These are phyloP conservation scores for Turdus rufiventris DNA, from an alignment of 2,113 vertebrate species.

Conservation along the genomic window DNA sequence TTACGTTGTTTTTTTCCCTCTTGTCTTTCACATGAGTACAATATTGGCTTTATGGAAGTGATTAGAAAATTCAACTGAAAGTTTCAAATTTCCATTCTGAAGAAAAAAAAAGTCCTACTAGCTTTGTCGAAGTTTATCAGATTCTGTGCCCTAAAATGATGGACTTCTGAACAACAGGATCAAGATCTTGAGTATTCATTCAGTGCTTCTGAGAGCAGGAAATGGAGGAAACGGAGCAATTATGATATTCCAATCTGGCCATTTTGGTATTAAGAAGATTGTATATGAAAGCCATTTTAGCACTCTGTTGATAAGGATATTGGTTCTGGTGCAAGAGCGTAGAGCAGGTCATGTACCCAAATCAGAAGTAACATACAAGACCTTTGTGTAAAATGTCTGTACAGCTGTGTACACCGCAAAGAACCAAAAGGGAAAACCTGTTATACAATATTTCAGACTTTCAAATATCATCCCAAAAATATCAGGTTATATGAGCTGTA, in stretches of 20 bases:
- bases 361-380: background rate
- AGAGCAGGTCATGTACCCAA: background rate
- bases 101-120: background rate
- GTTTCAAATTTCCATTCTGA: background rate
- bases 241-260: background rate
- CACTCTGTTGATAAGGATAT: background rate
- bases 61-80: background rate
- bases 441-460: background rate
- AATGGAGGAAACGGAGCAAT: background rate
- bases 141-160: background rate
- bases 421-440: background rate
- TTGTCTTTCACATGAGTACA: background rate
- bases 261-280: background rate
- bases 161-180: background rate
- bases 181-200: background rate
- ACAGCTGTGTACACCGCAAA: background rate
- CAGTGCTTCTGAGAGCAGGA: background rate
- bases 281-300: background rate
- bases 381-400: background rate
- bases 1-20: background rate
- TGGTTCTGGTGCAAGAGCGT: background rate
- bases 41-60: background rate
- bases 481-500: background rate
- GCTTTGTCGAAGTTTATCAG: background rate
- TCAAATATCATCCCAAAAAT: background rate